These are phyloP conservation scores for Procambarus virginalis DNA, from an alignment of 1,140 invertebrate species.

Conservation along the genomic window DNA sequence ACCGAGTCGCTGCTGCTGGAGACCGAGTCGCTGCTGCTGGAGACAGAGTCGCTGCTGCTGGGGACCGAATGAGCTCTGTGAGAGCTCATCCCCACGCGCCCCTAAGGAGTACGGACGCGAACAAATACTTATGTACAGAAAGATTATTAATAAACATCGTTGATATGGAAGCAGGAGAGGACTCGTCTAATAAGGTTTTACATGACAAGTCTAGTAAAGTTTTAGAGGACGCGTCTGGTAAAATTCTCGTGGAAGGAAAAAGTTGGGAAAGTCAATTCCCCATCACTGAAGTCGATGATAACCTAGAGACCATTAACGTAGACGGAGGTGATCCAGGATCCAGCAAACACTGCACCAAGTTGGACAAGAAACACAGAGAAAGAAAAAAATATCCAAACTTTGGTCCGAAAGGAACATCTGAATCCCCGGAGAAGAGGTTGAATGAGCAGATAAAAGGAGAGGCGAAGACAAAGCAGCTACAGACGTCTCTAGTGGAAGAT, in stretches of 20 bases:
- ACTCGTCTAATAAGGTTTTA: too few relatives aligned
- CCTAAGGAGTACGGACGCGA: background rate
- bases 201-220: too few relatives aligned
- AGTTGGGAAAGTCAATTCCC: slow-evolving; percentile 37
- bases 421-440: background rate
- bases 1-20: background rate
- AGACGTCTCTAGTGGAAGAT: background rate
- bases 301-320: slow-evolving; percentile 36
- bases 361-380: slow-evolving; percentile 12
- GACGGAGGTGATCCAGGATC: background rate
- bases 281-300: slow-evolving; percentile 37
- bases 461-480: background rate
- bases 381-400: slow-evolving; percentile 4
- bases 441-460: background rate
- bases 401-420: background rate
- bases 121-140: background rate
- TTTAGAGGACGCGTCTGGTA: background rate
- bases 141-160: slow-evolving; percentile 23
- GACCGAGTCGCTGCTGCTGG: too few relatives aligned
- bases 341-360: background rate
- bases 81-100: background rate
- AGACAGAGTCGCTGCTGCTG: too few relatives aligned
- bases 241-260: background rate
- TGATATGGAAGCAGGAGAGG: background rate
- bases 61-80: background rate